Evolutionary conservation across 1,140 invertebrate species (phyloP).

Genomic region (Drosophila jambulina): DNA sequence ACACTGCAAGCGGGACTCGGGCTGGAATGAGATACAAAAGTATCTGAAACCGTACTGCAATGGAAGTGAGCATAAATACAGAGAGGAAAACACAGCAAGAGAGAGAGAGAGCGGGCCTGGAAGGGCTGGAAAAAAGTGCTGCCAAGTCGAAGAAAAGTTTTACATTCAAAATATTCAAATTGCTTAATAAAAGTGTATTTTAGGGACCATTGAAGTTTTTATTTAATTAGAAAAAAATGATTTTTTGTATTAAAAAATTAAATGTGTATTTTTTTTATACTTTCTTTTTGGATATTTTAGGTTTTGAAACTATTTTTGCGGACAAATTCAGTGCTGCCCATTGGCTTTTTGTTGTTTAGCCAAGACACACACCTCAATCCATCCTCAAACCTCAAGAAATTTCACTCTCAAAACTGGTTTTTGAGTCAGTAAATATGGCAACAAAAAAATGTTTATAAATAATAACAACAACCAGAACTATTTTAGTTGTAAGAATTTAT

Average conservation of each 20-base stretch:
- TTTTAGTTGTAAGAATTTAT: constrained; percentile 14
- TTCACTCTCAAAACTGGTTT: constrained; percentile 44
- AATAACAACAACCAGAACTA: constrained; percentile 18
- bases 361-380: neutral
- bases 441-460: neutral
- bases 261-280: neutral
- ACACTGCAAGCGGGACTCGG: constrained; percentile 44
- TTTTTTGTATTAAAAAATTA: neutral
- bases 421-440: neutral
- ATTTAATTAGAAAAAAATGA: neutral
- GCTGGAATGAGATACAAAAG: constrained; percentile 53
- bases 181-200: neutral
- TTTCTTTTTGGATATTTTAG: neutral
- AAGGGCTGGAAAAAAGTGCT: constrained; percentile 45
- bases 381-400: neutral
- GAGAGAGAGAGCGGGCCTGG: constrained; percentile 13
- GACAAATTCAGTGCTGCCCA: neutral
- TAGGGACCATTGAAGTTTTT: neutral
- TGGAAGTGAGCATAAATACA: constrained; percentile 30
- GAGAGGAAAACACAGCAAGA: neutral
- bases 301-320: neutral
- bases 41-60: constrained; percentile 43
- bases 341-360: neutral
- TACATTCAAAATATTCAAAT: neutral
- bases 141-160: constrained; percentile 13